phyloP scores from a whole-genome alignment of 2,113 vertebrate genomes.

The Cyanoderma ruficeps region DNA sequence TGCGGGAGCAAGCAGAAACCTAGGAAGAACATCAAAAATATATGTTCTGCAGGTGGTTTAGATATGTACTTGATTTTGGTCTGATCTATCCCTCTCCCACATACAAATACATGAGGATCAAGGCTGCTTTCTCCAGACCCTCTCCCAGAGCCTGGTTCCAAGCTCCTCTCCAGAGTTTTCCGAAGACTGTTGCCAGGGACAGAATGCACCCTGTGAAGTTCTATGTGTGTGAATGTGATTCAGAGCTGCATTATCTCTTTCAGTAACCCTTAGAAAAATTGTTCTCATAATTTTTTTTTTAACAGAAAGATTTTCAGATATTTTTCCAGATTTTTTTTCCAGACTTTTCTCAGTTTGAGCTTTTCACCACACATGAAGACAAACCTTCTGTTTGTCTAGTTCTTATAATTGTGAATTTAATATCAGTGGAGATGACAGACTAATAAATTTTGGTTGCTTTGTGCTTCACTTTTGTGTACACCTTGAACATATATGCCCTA shows the following conservation, averaged over 20 bases:
- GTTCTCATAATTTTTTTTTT: background rate
- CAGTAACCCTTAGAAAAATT: background rate
- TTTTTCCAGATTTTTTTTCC: background rate
- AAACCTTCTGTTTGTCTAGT: background rate
- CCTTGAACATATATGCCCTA: background rate
- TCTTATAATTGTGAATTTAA: background rate
- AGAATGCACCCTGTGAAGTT: background rate
- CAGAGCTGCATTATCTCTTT: background rate
- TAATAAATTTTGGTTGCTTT: background rate
- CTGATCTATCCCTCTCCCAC: background rate
- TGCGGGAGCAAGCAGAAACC: background rate
- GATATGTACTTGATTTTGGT: background rate
- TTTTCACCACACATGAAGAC: background rate
- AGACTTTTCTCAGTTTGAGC: background rate
- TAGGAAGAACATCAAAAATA: background rate
- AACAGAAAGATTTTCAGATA: background rate
- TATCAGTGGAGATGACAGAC: background rate
- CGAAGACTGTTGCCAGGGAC: background rate
- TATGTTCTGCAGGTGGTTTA: background rate
- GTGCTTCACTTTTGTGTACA: background rate
- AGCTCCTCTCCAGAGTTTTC: background rate
- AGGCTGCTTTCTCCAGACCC: background rate
- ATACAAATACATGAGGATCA: background rate
- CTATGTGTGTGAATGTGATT: background rate
- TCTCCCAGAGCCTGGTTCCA: background rate